Percentiles rank a stretch among this genome's conserved stretches.
phyloP scores from a whole-genome alignment of 2,888 invertebrate genomes.

The Antheraea yamamai region DNA sequence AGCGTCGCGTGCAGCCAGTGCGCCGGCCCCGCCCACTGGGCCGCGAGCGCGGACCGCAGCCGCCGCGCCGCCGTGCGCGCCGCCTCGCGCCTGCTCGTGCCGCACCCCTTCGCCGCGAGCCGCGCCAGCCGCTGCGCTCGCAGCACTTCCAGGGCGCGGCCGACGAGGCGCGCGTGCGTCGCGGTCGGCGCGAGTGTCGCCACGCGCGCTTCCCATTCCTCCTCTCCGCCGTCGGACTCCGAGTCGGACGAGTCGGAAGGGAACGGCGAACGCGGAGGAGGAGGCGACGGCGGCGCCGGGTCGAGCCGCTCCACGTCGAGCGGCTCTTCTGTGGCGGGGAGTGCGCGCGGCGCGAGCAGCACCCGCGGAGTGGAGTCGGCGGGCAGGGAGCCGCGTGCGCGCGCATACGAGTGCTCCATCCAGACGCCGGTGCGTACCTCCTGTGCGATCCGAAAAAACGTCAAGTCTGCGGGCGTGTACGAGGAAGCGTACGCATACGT shows the following conservation, averaged over 20 bases:
- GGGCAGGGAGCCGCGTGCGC: conserved; percentile 41
- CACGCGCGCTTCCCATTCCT: conserved; percentile 53
- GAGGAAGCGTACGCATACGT: conserved; percentile 17
- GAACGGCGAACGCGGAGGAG: conserved; percentile 27
- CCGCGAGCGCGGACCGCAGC: conserved; percentile 48
- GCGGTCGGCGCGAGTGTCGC: conserved; percentile 46
- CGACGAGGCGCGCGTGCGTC: conserved; percentile 50
- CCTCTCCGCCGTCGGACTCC: conserved; percentile 31
- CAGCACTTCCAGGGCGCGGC: conserved; percentile 40
- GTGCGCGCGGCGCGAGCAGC: conserved; percentile 24
- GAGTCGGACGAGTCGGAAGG: conserved; percentile 27
- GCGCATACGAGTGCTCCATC: conserved; percentile 34
- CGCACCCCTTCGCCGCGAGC: conserved; percentile 25
- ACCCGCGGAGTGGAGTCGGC: conserved; percentile 25
- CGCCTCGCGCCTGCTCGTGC: conserved; percentile 27
- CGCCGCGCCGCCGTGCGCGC: conserved; percentile 40
- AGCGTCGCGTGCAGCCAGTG: conserved; percentile 52
- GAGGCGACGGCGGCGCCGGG: conserved; percentile 29
- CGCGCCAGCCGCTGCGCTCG: conserved; percentile 49
- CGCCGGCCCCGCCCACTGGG: conserved; percentile 31
- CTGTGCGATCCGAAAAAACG: conserved; percentile 23
- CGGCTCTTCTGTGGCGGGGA: conserved; percentile 30
- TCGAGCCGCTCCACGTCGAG: conserved; percentile 31
- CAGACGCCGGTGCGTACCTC: conserved; percentile 38
- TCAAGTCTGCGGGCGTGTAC: conserved; percentile 17